Evolutionary conservation across 2,888 invertebrate genomes (phyloP), one percentile per base, ranked within the genome.

Genomic region (Sphinx pinastri): DNA sequence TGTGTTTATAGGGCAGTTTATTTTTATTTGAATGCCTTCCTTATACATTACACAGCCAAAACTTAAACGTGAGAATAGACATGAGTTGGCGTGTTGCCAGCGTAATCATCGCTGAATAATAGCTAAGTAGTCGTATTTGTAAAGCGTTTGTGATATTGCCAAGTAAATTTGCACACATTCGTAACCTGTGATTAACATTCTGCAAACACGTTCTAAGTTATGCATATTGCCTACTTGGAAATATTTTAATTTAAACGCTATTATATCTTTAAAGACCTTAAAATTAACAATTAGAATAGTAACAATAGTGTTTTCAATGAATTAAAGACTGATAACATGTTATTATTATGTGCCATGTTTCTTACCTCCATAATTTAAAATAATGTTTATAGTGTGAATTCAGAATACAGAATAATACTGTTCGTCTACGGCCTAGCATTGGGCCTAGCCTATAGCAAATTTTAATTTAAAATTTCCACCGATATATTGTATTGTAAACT

Each of bases 51-150:
- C 69, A 63, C 60, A 69, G 51, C 55, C 57, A 47, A 70, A 59
- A 67, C 45, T 67, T 76, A 74, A 74, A 73, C 70, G 72, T 71
- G 71, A 73, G 73, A 76, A 78, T 81, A 79, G 79, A 79, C 75
- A 74, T 73, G 74, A 73, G 74, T 80, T 88, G 88, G 88, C 87
- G 71, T 70, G 71, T 71, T 69, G 85, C 88, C 87, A 88, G 83
- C 78, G 80, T 82, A 87, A 87, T 88, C 86, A 84, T 82, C 78
- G 83, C 78, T 80, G 83, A 84, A 84, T 86, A 83, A 85, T 83
- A 79, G 82, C 78, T 79, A 79, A 85, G 82, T 81, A 83, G 83
- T 84, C 82, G 84, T 84, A 85, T 85, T 86, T 83, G 82, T 79
- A 76, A 77, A 82, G 77, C 79, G 80, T 84, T 84, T 81, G 82